Percentiles rank a stretch among this genome's conserved stretches.
Conservation (phyloP, 2,113 vertebrate genomes). For the Leptocoma aspasia region DNA sequence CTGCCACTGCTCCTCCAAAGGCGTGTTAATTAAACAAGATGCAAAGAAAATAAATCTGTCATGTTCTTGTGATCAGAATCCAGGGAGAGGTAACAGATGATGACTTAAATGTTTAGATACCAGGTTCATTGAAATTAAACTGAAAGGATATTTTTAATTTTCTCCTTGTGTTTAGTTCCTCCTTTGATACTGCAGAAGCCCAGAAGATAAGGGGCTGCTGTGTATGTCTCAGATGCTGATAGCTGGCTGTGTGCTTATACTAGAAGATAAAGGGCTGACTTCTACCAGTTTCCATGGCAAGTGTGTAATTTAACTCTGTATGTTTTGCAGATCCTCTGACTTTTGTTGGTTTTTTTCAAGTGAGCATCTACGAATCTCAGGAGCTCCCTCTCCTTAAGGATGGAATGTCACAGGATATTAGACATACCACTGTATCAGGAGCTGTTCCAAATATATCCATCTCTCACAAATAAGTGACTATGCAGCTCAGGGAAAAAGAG, state of each 20-base stretch:
- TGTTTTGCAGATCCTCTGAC: neutral
- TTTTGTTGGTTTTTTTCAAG: neutral
- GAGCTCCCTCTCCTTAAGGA: neutral
- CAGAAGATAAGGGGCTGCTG: neutral
- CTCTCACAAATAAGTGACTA: neutral
- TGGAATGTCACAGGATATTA: neutral
- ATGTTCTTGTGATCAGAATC: neutral
- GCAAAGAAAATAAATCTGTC: neutral
- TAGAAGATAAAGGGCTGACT: neutral
- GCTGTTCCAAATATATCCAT: neutral
- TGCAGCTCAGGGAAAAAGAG: neutral
- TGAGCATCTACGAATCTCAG: neutral
- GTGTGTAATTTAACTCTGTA: neutral
- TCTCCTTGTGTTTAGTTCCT: neutral
- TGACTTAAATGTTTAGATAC: neutral
- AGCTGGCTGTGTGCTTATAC: neutral
- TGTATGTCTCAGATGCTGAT: neutral
- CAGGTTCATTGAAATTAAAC: neutral
- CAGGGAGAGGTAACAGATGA: neutral
- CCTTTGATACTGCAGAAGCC: neutral
- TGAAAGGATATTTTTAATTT: neutral
- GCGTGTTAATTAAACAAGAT: constrained; percentile 3
- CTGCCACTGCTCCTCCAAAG: neutral
- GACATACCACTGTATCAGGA: neutral
- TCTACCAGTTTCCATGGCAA: neutral